Evolutionary conservation across 2,888 invertebrate genomes (phyloP).

Genomic region (Amphimallon solstitiale): DNA sequence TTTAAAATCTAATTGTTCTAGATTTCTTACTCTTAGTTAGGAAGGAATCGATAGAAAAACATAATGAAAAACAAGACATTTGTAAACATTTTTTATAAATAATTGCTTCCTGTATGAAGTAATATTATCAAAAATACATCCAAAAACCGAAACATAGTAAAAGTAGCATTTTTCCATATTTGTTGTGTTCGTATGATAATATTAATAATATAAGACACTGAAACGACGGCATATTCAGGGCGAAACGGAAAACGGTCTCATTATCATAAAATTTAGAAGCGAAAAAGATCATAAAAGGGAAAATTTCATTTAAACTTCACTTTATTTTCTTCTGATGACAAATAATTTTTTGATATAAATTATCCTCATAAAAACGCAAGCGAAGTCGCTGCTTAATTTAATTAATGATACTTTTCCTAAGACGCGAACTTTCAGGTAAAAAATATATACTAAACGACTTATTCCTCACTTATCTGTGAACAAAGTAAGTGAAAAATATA

Average conservation of each 20-base stretch:
- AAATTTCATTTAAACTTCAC: slow-evolving; percentile 25
- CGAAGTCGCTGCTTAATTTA: slow-evolving; percentile 19
- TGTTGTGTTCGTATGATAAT: slow-evolving; percentile 5
- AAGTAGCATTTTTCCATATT: slow-evolving; percentile 13
- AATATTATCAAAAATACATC: too few species aligned
- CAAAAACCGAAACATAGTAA: neutral
- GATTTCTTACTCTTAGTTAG: too few species aligned
- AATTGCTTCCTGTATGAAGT: too few species aligned
- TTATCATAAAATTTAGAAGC: slow-evolving; percentile 29
- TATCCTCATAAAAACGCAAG: slow-evolving; percentile 16
- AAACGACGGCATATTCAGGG: slow-evolving; percentile 5
- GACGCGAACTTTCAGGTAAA: slow-evolving; percentile 4
- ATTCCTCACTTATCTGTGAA: too few species aligned
- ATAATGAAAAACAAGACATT: too few species aligned
- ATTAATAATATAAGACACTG: neutral
- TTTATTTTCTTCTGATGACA: slow-evolving; percentile 31
- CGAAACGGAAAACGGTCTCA: slow-evolving; percentile 12
- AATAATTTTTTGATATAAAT: slow-evolving; percentile 26
- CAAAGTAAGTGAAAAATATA: too few species aligned
- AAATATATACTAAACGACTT: neutral
- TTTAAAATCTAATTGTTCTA: too few species aligned
- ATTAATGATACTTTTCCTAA: slow-evolving; percentile 14
- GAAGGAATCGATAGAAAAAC: too few species aligned
- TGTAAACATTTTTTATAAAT: too few species aligned
- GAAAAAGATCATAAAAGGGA: slow-evolving; percentile 21